These are phyloP conservation scores for Halichoeres trimaculatus DNA, from an alignment of 2,113 vertebrate species.

Conservation along the genomic window DNA sequence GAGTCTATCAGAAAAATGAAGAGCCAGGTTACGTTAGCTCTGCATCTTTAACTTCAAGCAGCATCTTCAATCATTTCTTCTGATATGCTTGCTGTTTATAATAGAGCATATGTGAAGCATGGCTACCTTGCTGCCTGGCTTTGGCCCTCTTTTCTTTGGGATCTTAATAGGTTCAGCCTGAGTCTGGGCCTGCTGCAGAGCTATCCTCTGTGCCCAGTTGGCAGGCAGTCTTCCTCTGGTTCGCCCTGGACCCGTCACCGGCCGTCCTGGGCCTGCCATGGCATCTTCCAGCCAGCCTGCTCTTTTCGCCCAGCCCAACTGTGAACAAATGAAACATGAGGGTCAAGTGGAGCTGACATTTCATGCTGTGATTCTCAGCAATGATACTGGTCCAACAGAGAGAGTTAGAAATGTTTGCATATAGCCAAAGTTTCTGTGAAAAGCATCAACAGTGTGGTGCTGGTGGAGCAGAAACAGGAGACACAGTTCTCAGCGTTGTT, in stretches of 20 bases:
- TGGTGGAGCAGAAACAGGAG: too few species aligned
- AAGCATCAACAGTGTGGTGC: too few species aligned
- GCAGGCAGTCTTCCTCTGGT: conserved; percentile 88
- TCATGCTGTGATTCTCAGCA: not conserved
- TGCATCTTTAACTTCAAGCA: too few species aligned
- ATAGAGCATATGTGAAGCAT: not conserved
- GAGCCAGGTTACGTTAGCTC: too few species aligned
- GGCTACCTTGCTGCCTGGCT: conserved; percentile 96
- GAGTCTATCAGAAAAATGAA: too few species aligned
- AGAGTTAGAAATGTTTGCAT: too few species aligned
- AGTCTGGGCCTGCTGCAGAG: conserved; percentile 85
- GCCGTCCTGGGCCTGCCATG: conserved; percentile 87
- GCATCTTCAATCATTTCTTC: not conserved
- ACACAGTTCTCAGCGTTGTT: too few species aligned
- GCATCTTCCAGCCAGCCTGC: conserved; percentile 87
- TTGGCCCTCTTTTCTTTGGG: conserved; percentile 98
- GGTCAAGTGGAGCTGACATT: not conserved
- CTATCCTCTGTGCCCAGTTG: conserved; percentile 84
- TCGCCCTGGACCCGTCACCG: conserved; percentile 83
- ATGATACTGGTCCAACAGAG: not conserved
- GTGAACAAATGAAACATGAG: conserved; percentile 18
- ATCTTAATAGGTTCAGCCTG: conserved; percentile 90
- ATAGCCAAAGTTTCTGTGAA: too few species aligned
- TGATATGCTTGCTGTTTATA: not conserved
- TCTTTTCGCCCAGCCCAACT: conserved; percentile 82